Base-by-base conservation (phyloP, 35 echinoderm and acorn worm species). In the Apostichopus parvimensis region DNA sequence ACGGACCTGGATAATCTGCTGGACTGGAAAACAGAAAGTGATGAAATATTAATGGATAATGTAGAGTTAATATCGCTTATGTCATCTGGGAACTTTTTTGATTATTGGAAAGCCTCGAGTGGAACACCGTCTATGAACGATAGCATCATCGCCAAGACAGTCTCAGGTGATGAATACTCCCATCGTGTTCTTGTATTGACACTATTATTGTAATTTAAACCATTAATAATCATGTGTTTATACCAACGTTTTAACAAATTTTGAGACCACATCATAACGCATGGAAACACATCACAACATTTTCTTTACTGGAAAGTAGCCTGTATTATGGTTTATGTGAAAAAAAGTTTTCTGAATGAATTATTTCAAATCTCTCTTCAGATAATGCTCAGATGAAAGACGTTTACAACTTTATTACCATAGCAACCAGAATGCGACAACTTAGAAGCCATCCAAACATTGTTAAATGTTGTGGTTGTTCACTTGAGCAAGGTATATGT, bases 371-470 rank as follows among this genome's bases (percentile, higher is more conserved):
- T 45, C 34, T 45, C 34, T 45, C 34, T 82, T 11, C n/a, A 82
- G 79, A 82, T 82, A 82, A 82, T 12, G 79, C 79, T 6, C 45
- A 82, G 52, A 82, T 82, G 45, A 82, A 82, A 17, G 79, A 82
- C 6, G 79, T 25, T 18, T 82, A 82, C 25, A 82, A 55, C 0
- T 82, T 82, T 14, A 56, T 56, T 25, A 54, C 25, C 6, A 45
- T 56, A 17, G 79, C 8, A 34, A 17, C 34, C 10, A 82, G 7
- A 9, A 18, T 82, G 5, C 21, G 45, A 10, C 12, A 55, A 13
- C 79, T 82, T 14, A 18, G 8, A 8, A 55, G 52, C 45, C 21
- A 82, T 54, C 11, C 45, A 6, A 82, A 82, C 79, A 56, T 82
- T 56, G 15, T 82, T 9, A n/a, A 9, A n/a, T 82, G 6, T 53